Percentiles rank a stretch among this genome's conserved stretches.
Evolutionary conservation across 2,113 vertebrate genomes (phyloP).

Genomic region (Oncorhynchus gorbuscha): DNA sequence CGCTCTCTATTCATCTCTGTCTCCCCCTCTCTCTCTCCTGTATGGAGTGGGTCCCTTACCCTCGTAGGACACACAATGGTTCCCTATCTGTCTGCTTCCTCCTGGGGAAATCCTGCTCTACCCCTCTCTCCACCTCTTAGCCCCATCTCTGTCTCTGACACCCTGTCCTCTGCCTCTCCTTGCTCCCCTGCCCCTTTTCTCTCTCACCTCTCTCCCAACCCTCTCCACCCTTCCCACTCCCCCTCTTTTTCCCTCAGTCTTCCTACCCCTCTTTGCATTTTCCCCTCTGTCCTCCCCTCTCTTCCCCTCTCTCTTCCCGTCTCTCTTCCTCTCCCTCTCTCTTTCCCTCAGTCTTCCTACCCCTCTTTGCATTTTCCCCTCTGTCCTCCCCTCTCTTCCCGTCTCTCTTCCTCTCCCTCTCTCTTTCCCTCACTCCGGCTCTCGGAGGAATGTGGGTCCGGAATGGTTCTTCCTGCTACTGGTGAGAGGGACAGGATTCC

Average conservation of each 20-base stretch:
- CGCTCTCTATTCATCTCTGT: constrained; percentile 9
- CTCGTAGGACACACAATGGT: constrained; percentile 57
- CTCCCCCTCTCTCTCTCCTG: constrained; percentile 12
- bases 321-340: constrained; percentile 9
- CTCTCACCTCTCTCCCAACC: constrained; percentile 22
- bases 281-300: not conserved
- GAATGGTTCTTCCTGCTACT: constrained; percentile 67
- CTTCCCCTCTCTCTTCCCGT: not conserved
- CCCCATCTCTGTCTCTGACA: not conserved
- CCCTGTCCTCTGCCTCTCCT: not conserved
- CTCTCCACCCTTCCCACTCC: constrained; percentile 8
- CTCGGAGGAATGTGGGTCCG: constrained; percentile 69
- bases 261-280: not conserved
- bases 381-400: not conserved
- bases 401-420: constrained; percentile 6
- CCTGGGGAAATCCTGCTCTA: constrained; percentile 30
- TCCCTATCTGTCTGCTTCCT: constrained; percentile 53
- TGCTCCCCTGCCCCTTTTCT: not conserved
- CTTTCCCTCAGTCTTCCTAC: constrained; percentile 6
- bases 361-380: not conserved
- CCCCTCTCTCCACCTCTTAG: constrained; percentile 8
- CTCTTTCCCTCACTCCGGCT: constrained; percentile 8
- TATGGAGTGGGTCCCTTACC: constrained; percentile 22
- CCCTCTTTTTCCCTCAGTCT: not conserved
- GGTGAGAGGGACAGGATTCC: constrained; percentile 73